Percentiles rank a stretch among this genome's conserved stretches.
phyloP scores from a whole-genome alignment of 1,140 invertebrate genomes.

The Magallana angulata region DNA sequence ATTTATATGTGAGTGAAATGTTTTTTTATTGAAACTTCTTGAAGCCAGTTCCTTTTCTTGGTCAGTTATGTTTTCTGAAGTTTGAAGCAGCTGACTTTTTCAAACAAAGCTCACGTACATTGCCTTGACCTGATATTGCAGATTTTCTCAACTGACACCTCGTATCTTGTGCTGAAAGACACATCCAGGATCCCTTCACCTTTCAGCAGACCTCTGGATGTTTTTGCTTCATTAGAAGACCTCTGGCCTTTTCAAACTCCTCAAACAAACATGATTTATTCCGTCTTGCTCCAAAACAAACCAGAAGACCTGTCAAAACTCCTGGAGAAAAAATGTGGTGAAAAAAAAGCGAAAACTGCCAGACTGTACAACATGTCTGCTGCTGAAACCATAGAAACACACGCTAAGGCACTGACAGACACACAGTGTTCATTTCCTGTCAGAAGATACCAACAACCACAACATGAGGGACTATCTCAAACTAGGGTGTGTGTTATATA shows the following conservation, averaged over 20 bases:
- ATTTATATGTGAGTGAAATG: no score
- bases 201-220: background rate
- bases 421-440: slow-evolving; percentile 9
- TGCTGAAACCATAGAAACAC: slow-evolving; percentile 10
- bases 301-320: slow-evolving; percentile 19
- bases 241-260: slow-evolving; percentile 11
- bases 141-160: background rate
- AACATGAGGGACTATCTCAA: background rate
- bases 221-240: slow-evolving; percentile 33
- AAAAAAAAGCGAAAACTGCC: slow-evolving; percentile 16
- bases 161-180: slow-evolving; percentile 14
- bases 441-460: background rate
- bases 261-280: slow-evolving; percentile 29
- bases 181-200: background rate
- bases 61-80: no score
- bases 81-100: no score
- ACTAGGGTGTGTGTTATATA: no score
- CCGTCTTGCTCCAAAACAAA: background rate
- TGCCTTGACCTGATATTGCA: no score
- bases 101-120: no score
- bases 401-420: slow-evolving; percentile 13
- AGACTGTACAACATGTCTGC: slow-evolving; percentile 3
- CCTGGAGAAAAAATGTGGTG: background rate
- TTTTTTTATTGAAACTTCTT: no score
- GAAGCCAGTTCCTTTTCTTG: no score